A percentile compares a stretch with the other conserved stretches of the same genome.
These are phyloP conservation scores for Pantherophis vulpinus DNA, from an alignment of 2,797 vertebrate genomes.

Conservation along the genomic window DNA sequence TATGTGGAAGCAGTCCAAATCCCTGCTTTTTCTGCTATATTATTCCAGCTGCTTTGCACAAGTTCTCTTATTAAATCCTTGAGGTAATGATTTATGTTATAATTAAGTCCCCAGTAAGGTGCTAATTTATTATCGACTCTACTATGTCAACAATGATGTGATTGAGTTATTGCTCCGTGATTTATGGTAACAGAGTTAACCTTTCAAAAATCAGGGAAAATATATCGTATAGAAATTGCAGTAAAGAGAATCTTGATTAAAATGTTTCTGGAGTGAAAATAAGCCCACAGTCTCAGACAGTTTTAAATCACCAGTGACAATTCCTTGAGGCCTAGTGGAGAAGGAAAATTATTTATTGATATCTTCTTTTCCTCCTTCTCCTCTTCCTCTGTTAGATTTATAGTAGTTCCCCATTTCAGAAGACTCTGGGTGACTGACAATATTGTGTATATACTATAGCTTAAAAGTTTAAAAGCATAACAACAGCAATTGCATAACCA, in stretches of 20 bases:
- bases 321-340: background rate
- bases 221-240: conserved; percentile 13
- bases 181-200: background rate
- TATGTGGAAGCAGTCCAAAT: background rate
- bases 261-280: background rate
- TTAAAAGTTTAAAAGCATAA: background rate
- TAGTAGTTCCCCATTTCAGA: background rate
- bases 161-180: conserved; percentile 39
- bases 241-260: conserved; percentile 19
- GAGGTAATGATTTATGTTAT: conserved; percentile 42
- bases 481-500: background rate
- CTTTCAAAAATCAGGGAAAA: conserved; percentile 10
- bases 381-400: background rate
- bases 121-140: conserved; percentile 35
- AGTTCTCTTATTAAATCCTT: background rate
- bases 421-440: background rate
- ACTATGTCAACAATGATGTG: background rate
- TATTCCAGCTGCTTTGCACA: background rate
- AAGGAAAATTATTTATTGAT: background rate
- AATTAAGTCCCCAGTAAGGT: conserved; percentile 11
- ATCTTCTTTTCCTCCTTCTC: background rate
- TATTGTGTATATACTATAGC: background rate
- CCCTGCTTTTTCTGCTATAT: background rate
- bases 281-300: background rate
- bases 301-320: conserved; percentile 6